Evolutionary conservation across 2,113 vertebrate genomes (phyloP).

Genomic region (Argyrosomus japonicus): DNA sequence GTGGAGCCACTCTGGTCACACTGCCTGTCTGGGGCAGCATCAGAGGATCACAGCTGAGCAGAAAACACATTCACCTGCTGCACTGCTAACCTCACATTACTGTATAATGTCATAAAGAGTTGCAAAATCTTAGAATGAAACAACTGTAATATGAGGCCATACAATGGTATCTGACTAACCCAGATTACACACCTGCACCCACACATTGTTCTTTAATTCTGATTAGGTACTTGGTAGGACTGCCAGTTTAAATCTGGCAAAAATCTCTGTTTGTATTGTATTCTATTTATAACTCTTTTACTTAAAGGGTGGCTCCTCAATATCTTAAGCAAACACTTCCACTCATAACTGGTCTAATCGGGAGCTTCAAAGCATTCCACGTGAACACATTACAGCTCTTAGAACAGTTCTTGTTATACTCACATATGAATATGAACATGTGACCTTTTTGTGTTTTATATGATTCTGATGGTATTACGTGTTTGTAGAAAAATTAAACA

Average conservation of each 20-base stretch:
- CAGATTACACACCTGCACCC: not conserved
- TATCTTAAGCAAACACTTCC: not conserved
- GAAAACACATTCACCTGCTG: slow-evolving; percentile 29
- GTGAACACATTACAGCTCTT: not conserved
- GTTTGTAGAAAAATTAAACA: not conserved
- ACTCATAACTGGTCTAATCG: not conserved
- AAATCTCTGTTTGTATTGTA: not conserved
- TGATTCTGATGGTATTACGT: not conserved
- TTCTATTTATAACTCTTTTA: too few species aligned
- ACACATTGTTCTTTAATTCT: not conserved
- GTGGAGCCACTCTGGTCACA: slow-evolving; percentile 68
- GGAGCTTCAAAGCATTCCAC: not conserved
- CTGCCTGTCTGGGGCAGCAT: slow-evolving; percentile 60
- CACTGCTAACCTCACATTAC: not conserved
- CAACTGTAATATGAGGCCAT: not conserved
- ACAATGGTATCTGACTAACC: not conserved
- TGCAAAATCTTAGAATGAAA: not conserved
- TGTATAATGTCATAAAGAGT: slow-evolving; percentile 1
- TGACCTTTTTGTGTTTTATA: not conserved
- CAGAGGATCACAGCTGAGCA: slow-evolving; percentile 39
- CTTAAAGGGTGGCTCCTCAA: not conserved
- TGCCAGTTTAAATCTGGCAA: not conserved
- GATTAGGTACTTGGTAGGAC: not conserved
- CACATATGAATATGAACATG: too few species aligned
- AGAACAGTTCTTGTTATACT: not conserved